Conservation (phyloP, 2,888 invertebrate genomes). For the Hymenopus coronatus region DNA sequence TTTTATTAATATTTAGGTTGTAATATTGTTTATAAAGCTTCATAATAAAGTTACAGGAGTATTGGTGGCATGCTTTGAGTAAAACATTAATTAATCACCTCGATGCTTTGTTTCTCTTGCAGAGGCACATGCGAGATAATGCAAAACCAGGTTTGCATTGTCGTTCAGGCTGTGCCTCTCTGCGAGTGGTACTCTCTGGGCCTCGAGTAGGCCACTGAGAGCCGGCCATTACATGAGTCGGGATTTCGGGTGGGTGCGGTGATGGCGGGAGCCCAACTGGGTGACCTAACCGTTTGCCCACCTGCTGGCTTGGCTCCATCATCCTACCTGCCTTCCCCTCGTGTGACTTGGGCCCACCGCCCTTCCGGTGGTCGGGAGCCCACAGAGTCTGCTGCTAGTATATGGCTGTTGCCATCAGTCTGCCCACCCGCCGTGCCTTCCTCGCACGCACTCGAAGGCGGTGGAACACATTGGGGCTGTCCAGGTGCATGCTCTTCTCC, state of each 20-base stretch:
- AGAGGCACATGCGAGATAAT: conserved; percentile 38
- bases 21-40: not conserved
- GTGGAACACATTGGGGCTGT: conserved; percentile 4
- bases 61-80: not conserved
- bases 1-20: not conserved
- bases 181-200: conserved; percentile 29
- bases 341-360: conserved; percentile 7
- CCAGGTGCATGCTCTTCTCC: conserved; percentile 26
- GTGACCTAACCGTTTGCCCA: conserved; percentile 23
- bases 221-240: conserved; percentile 19
- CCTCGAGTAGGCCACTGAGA: conserved; percentile 26
- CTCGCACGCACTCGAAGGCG: conserved; percentile 12
- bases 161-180: conserved; percentile 36
- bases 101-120: conserved; percentile 37
- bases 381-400: not conserved
- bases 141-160: conserved; percentile 34
- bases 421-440: not conserved
- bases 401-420: not conserved
- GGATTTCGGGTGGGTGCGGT: conserved; percentile 29
- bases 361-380: conserved; percentile 11
- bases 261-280: conserved; percentile 26
- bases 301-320: conserved; percentile 21
- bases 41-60: not conserved
- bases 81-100: conserved; percentile 31
- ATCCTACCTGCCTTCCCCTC: not conserved